These are phyloP conservation scores for Drosophila ercepeae DNA, from an alignment of 1,140 invertebrate species.

Conservation along the genomic window DNA sequence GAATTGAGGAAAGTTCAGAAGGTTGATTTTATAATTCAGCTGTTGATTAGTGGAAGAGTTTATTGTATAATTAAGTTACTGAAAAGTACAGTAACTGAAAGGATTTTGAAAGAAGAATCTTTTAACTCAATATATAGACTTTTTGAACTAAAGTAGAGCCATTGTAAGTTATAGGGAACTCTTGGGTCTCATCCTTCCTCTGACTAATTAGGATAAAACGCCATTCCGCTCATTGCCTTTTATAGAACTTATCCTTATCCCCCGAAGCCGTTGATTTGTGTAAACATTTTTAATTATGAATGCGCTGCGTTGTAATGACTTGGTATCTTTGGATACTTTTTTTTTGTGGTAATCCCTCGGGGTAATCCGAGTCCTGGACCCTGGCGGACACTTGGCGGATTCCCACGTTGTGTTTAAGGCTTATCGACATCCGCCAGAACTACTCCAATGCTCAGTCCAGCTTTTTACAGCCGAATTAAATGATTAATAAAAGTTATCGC, in stretches of 20 bases:
- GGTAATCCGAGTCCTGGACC: slow-evolving; percentile 17
- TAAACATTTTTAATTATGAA: slow-evolving; percentile 77
- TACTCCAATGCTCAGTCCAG: not conserved
- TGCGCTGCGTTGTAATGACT: slow-evolving; percentile 68
- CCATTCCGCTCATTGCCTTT: slow-evolving; percentile 52
- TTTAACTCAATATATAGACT: not conserved
- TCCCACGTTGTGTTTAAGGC: slow-evolving; percentile 57
- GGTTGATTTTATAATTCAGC: slow-evolving; percentile 21
- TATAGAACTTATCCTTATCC: not conserved
- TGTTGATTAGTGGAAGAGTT: slow-evolving; percentile 24
- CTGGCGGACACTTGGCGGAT: slow-evolving; percentile 46
- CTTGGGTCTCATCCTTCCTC: not conserved
- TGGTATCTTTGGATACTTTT: slow-evolving; percentile 54
- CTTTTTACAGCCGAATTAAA: slow-evolving; percentile 55
- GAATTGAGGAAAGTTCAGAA: slow-evolving; percentile 6
- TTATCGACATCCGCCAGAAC: slow-evolving; percentile 48
- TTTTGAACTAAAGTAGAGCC: not conserved
- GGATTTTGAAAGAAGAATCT: not conserved
- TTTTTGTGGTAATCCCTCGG: not conserved
- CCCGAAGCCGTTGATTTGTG: slow-evolving; percentile 36
- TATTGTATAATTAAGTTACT: not conserved
- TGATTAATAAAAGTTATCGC: slow-evolving; percentile 77
- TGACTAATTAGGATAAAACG: slow-evolving; percentile 54
- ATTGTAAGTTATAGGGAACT: not conserved
- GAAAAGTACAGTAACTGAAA: not conserved